phyloP scores from a whole-genome alignment of 1,140 invertebrate genomes.

The Cotesia vestalis region DNA sequence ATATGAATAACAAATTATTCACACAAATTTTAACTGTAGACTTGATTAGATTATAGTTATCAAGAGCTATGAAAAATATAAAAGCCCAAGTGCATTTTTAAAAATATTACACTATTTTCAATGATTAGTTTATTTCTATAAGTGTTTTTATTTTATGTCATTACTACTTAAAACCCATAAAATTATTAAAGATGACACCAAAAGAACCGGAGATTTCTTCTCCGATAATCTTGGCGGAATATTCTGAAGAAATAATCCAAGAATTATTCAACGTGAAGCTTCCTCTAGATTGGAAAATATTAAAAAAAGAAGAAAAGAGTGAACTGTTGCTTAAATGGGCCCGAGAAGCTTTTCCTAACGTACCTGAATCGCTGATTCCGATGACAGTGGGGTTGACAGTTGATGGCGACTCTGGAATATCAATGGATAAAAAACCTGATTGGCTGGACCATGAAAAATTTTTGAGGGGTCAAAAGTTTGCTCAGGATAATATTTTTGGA shows the following conservation, averaged over 20 bases:
- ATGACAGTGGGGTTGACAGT: background rate
- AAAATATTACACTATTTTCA: too few relatives aligned
- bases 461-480: slow-evolving; percentile 74
- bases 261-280: background rate
- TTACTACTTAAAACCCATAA: too few relatives aligned
- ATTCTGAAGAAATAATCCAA: background rate
- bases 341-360: background rate
- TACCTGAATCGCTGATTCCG: slow-evolving; percentile 1
- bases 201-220: too few relatives aligned
- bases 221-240: background rate
- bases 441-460: slow-evolving; percentile 59
- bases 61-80: too few relatives aligned
- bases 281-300: background rate
- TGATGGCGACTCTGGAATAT: slow-evolving; percentile 16
- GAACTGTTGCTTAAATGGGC: background rate
- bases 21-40: too few relatives aligned
- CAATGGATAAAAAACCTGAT: slow-evolving; percentile 38
- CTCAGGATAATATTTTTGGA: slow-evolving; percentile 69
- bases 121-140: too few relatives aligned
- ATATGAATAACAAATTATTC: too few relatives aligned
- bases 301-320: background rate
- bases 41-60: too few relatives aligned
- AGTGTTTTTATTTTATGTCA: too few relatives aligned
- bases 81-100: too few relatives aligned
- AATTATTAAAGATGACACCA: too few relatives aligned